phyloP scores from a whole-genome alignment of 2,797 vertebrate species.

The Spheniscus humboldti region DNA sequence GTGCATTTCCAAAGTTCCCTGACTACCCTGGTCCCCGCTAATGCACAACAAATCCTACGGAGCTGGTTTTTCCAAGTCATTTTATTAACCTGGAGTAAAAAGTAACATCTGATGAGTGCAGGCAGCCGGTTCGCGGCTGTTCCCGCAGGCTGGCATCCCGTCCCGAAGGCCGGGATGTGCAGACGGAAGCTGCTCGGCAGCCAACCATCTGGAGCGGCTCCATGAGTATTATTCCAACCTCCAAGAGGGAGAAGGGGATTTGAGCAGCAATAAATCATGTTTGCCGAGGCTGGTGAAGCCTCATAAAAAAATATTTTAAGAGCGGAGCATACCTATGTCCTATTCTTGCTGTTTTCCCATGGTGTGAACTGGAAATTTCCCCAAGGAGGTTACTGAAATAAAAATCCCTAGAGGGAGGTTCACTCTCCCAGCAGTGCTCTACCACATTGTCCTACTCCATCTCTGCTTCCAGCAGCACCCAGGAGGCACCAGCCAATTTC shows the following conservation, averaged over 20 bases:
- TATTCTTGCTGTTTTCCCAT: background rate
- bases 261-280: background rate
- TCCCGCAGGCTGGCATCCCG: background rate
- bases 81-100: background rate
- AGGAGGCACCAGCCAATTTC: background rate
- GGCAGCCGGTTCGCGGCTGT: background rate
- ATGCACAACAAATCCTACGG: background rate
- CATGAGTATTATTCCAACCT: background rate
- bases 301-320: background rate
- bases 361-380: background rate
- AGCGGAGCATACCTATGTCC: accelerated
- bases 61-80: background rate
- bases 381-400: background rate
- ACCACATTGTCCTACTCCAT: accelerated
- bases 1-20: background rate
- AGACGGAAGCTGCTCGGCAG: background rate
- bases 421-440: background rate
- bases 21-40: accelerated
- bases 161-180: background rate
- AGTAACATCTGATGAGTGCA: background rate
- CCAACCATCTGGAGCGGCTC: background rate
- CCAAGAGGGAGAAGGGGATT: background rate
- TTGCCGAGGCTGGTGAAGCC: background rate
- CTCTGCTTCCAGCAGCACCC: background rate
- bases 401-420: background rate